Evolutionary conservation across 2,797 vertebrate genomes (phyloP).

Genomic region (Sebastes cheni): DNA sequence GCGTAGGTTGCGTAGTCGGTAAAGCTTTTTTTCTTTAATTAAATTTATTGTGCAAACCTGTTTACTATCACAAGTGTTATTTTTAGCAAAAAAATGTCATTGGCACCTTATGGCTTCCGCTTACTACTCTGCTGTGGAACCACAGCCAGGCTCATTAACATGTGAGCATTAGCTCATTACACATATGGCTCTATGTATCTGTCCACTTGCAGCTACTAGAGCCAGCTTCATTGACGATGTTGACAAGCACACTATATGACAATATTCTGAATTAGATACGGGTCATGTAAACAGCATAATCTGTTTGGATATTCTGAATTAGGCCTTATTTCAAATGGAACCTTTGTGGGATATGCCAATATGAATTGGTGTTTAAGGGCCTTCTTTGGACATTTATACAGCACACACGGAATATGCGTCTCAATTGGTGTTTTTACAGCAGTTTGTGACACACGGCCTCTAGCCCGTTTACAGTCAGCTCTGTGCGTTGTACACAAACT

Average conservation of each 20-base stretch:
- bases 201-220: background rate
- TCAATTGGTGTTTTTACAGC: too few species aligned
- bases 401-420: rapidly evolving
- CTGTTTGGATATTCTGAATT: too few species aligned
- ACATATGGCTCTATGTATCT: background rate
- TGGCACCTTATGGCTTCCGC: background rate
- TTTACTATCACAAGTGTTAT: background rate
- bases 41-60: background rate
- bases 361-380: rapidly evolving
- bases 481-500: too few species aligned
- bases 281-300: too few species aligned
- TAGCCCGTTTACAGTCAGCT: too few species aligned
- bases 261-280: too few species aligned
- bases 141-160: background rate
- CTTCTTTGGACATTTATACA: too few species aligned
- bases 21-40: background rate
- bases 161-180: background rate
- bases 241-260: too few species aligned
- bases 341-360: too few species aligned
- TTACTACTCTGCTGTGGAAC: background rate
- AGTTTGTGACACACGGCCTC: too few species aligned
- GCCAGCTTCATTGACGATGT: conserved; percentile 11
- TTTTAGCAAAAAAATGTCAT: background rate
- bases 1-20: too few species aligned
- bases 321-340: too few species aligned